Conservation (phyloP, 2,113 vertebrate species). For the Phalacrocorax carbo region DNA sequence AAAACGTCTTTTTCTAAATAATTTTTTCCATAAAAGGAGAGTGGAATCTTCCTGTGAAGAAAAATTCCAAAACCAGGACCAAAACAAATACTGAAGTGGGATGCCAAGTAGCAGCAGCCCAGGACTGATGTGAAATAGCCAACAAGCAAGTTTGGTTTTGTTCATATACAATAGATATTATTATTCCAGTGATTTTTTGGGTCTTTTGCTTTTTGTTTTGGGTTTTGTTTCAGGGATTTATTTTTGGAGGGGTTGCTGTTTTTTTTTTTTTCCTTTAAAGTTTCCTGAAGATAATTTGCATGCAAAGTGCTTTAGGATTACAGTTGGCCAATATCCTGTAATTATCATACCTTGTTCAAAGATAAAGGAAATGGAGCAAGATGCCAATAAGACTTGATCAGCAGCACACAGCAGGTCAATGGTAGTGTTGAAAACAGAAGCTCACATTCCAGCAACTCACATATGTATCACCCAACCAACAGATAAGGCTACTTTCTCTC, state of each 20-base stretch:
- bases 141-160: neutral
- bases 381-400: neutral
- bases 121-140: neutral
- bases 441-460: neutral
- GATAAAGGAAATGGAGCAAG: neutral
- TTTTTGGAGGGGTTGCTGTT: too few relatives aligned
- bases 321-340: neutral
- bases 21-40: slow-evolving; percentile 14
- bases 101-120: slow-evolving; percentile 38
- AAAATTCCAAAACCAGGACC: slow-evolving; percentile 59
- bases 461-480: neutral
- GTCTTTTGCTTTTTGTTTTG: too few relatives aligned
- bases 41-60: slow-evolving; percentile 30
- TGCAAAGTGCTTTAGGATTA: neutral
- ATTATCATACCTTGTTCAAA: neutral
- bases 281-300: neutral
- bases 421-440: neutral
- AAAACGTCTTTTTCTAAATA: neutral
- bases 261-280: neutral
- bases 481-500: neutral
- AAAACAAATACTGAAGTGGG: slow-evolving; percentile 49
- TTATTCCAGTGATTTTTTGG: neutral
- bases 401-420: neutral
- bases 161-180: neutral
- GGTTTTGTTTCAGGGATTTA: too few relatives aligned